Evolutionary conservation across 2,113 vertebrate genomes (phyloP), one percentile per base, ranked within the genome.

Genomic region (Gymnocephalus cernua): DNA sequence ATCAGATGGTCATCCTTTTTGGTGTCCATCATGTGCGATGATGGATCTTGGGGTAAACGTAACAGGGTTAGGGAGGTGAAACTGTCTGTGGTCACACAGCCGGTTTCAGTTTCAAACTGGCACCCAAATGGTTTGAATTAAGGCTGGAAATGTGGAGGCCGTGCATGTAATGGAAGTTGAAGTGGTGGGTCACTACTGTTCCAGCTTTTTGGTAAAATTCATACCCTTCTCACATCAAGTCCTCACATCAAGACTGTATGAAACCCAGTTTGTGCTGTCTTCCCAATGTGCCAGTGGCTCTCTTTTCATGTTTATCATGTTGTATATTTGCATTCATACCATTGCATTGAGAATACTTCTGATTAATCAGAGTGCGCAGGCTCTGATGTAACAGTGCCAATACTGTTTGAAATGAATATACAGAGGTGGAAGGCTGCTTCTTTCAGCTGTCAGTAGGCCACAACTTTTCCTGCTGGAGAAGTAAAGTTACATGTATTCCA

Each of bases 1-100:
- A 79, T 92, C 86, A 85, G 74, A 16, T 23, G 16, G 45, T 69
- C 79, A 45, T 90, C 79, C 63, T 61, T 79, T 83, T 56, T 69
- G 80, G 69, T 79, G 86, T 85, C 85, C 45, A 27, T 85, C 82
- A 79, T 72, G 56, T 11, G 58, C 32, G 29, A 41, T 89, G 86
- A 88, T 90, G 71, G 89, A 91, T 92, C 74, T 88, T 53, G 23
- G 45, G 80, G 76, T 82, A 61, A 82, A 81, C 41, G 67, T 59
- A 74, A 65, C 63, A 53, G 38, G 86, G 86, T 78, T 53, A 77
- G 51, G 35, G 74, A 83, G 89, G 89, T 92, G 85, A 92, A 87
- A 50, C 65, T 80, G 41, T 82, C 69, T 10, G 27, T 35, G 41
- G 79, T 89, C 70, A 77, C 68, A 74, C 80, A 90, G 63, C 69